Evolutionary conservation across 2,888 invertebrate genomes (phyloP), one percentile per base, ranked within the genome.

Genomic region (Philhelius pedissequus): DNA sequence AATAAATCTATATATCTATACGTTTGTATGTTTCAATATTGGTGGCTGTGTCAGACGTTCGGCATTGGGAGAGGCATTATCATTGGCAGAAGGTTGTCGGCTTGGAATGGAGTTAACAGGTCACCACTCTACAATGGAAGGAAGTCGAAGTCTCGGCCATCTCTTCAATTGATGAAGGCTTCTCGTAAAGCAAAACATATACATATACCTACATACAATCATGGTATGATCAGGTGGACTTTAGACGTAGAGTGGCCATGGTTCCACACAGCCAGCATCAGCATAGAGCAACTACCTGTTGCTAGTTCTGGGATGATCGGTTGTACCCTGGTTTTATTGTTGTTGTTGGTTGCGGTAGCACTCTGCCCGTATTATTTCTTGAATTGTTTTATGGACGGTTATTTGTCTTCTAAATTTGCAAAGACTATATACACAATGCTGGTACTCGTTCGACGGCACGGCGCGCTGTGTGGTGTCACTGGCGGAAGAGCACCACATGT

Each of bases 71-170:
- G 54, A 62, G 68, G 35, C 71, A 70, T 74, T 70, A 69, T 79
- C 79, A 77, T 78, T 32, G 73, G 48, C 30, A 73, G 76, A 80
- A 80, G 80, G 82, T 73, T 71, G 68, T 79, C 74, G 69, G 69
- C 64, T 78, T 22, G 74, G 62, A 84, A 84, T 80, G 71, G 75
- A 84, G 84, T 84, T 84, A 84, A 80, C 84, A 84, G 84, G 84
- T 84, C 84, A 84, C 84, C 70, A 58, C 68, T 48, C 32, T 27
- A 40, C 25, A 70, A 27, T 66, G 74, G 8, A 54, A 32, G 60
- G 50, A 48, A 66, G 40, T 20, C 20, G 11, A 18, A n/a, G 30
- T 11, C 35, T 22, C 35, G 52, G 18, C 40, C 60, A 68, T 15
- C 27, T 38, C 58, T 48, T 50, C 45, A 50, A 75, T 64, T 70